Evolutionary conservation across 2,797 vertebrate species (phyloP).

Genomic region (Smutsia temminckii): DNA sequence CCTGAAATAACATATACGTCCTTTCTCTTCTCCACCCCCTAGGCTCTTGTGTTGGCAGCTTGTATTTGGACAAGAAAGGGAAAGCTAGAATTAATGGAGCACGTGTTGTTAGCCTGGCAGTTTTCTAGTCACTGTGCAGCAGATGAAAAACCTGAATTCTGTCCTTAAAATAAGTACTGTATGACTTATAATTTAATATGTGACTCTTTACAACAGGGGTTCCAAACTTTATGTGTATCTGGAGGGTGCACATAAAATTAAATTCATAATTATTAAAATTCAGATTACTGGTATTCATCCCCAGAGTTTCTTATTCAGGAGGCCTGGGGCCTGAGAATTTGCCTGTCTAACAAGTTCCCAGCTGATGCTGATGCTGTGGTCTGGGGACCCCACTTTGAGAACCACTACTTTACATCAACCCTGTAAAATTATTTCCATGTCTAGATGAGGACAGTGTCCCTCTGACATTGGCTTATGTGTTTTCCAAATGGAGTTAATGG

Average conservation of each 20-base stretch:
- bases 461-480: not conserved
- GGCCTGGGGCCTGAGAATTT: not conserved
- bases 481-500: not conserved
- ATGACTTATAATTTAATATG: not conserved
- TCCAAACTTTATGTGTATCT: not conserved
- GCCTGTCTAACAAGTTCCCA: not conserved
- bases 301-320: not conserved
- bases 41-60: not conserved
- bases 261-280: not conserved
- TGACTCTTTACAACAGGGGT: not conserved
- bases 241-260: not conserved
- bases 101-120: not conserved
- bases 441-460: not conserved
- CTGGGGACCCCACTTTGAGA: not conserved
- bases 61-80: conserved; percentile 44
- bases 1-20: not conserved
- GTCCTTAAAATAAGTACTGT: not conserved
- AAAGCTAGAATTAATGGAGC: not conserved
- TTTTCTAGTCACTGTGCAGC: not conserved
- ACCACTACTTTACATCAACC: not conserved
- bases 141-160: not conserved
- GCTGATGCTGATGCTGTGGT: not conserved
- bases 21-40: not conserved
- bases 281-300: not conserved
- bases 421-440: not conserved